phyloP scores from a whole-genome alignment of 2,888 invertebrate genomes.

The Epinotia demarniana region DNA sequence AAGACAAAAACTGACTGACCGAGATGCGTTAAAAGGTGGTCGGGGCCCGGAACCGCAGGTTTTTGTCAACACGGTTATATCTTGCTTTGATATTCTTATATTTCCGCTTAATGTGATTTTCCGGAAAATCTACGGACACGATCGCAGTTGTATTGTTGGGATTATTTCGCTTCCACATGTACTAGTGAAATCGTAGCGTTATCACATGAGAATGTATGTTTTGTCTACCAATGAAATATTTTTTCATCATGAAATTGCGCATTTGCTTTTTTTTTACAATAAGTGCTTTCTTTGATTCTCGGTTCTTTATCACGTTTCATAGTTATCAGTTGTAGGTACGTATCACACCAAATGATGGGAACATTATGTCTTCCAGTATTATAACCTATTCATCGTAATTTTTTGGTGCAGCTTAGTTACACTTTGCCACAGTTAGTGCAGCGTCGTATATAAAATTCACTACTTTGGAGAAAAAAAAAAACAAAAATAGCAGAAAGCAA shows the following conservation, averaged over 20 bases:
- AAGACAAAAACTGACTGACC: slow-evolving; percentile 67
- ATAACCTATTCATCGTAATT: no score
- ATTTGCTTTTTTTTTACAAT: no score
- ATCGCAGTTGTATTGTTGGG: background rate
- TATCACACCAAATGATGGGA: background rate
- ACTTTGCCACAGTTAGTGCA: background rate
- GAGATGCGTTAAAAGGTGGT: slow-evolving; percentile 70
- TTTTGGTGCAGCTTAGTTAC: no score
- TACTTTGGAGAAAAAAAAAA: slow-evolving; percentile 50
- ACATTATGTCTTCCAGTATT: no score
- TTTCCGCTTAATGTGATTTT: slow-evolving; percentile 35
- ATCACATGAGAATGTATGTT: background rate
- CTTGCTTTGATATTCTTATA: slow-evolving; percentile 42
- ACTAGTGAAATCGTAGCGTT: background rate
- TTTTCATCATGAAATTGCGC: no score
- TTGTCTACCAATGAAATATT: no score
- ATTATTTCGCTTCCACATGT: background rate
- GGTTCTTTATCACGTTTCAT: no score
- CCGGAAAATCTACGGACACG: slow-evolving; percentile 36
- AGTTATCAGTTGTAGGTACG: background rate
- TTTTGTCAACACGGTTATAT: slow-evolving; percentile 60
- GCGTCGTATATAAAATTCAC: background rate
- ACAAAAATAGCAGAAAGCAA: slow-evolving; percentile 54
- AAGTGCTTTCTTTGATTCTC: no score
- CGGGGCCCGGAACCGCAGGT: slow-evolving; percentile 62